Evolutionary conservation across 2,113 vertebrate genomes (phyloP), one percentile per base, ranked within the genome.

Genomic region (Salvelinus namaycush): DNA sequence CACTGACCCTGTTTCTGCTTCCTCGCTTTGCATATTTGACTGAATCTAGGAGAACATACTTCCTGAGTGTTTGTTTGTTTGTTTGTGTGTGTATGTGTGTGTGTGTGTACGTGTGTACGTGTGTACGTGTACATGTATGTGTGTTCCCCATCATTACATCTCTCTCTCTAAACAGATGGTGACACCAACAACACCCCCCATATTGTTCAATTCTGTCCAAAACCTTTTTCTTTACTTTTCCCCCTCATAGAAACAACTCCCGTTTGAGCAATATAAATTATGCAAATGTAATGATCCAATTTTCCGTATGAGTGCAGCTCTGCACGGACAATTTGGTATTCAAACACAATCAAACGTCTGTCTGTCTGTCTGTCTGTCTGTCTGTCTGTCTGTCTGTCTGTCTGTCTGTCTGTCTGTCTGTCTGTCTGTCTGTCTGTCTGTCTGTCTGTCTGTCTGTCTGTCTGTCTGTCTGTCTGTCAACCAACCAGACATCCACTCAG

Each of bases 211-310:
- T n/a, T 24, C 6, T 62, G 59, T n/a, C 51, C 4, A 22, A 22
- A 67, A 62, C 29, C 44, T 29, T 67, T 16, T 20, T 59, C 70
- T 81, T 76, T 73, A 66, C 67, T 70, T 70, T 65, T 75, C 39
- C 11, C 70, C 62, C 29, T 74, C 71, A 64, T 73, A 69, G 26
- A 73, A 44, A 71, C 71, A 60, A 70, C 68, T 73, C 20, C 57
- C 4, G 64, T 39, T 34, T 64, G 31, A 76, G 70, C 62, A 76
- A 76, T 72, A 71, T 60, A 75, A 79, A 81, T 86, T 78, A 86
- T 83, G 79, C 79, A 80, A 80, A 82, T 84, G 62, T 39, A 73
- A 51, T 71, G 34, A 77, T 82, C 13, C 65, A 77, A 79, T 79
- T 81, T 81, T 79, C 79, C 62, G 70, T 66, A 22, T 65, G 70